Conservation (phyloP, 1,140 invertebrate genomes). For the Drosophila neocordata region DNA sequence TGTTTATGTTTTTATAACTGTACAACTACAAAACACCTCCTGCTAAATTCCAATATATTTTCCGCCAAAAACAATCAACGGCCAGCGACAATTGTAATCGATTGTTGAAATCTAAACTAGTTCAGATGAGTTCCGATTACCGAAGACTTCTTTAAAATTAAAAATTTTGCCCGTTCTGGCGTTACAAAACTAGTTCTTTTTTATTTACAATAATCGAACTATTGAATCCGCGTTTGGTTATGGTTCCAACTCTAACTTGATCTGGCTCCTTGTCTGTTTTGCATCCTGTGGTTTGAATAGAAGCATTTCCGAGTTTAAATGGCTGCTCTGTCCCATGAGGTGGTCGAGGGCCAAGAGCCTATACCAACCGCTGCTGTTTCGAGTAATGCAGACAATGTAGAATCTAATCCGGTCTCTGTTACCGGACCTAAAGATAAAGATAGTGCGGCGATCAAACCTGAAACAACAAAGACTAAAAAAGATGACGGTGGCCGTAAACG, state of each 20-base stretch:
- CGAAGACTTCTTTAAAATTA: too few species aligned
- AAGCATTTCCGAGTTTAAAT: not conserved
- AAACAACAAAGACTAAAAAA: not conserved
- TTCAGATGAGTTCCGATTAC: too few species aligned
- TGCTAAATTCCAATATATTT: constrained; percentile 7
- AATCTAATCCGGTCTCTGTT: not conserved
- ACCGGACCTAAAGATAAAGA: constrained; percentile 9
- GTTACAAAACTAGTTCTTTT: not conserved
- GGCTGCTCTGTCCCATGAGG: constrained; percentile 1
- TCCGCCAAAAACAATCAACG: constrained; percentile 7
- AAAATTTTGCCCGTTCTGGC: too few species aligned
- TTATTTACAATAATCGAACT: not conserved
- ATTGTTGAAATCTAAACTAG: too few species aligned
- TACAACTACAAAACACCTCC: constrained; percentile 1
- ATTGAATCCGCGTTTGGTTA: not conserved
- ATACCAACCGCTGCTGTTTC: not conserved
- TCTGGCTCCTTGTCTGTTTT: not conserved
- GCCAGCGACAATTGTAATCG: not conserved
- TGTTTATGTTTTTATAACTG: constrained; percentile 8
- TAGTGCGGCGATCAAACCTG: not conserved
- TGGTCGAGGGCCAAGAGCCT: not conserved
- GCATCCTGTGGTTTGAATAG: not conserved
- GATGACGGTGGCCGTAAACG: constrained; percentile 59
- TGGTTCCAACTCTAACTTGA: not conserved
- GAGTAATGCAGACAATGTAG: not conserved